A percentile compares a stretch with the other conserved stretches of the same genome.
Conservation (phyloP, 2,113 vertebrate species). For the Neotoma lepida region DNA sequence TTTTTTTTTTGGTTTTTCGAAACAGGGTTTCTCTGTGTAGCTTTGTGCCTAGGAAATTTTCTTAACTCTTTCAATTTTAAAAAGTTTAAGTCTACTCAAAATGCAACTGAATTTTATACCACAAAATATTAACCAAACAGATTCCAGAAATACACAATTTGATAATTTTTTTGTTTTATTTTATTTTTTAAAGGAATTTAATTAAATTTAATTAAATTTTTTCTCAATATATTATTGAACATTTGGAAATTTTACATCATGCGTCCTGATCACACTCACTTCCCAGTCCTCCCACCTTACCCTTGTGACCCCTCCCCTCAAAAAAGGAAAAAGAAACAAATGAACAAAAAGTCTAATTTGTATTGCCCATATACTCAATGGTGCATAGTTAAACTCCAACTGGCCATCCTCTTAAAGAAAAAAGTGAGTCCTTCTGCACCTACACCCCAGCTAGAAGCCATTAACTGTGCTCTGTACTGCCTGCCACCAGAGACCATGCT, state of each 20-base stretch:
- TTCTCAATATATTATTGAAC: background rate
- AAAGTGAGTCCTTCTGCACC: background rate
- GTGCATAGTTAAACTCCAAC: background rate
- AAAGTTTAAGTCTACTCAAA: constrained; percentile 25
- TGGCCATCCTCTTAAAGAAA: background rate
- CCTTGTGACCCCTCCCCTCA: background rate
- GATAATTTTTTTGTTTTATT: background rate
- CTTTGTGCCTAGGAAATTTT: no score
- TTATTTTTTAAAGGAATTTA: background rate
- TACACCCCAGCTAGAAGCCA: background rate
- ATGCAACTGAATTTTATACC: constrained; percentile 21
- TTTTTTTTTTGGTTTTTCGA: no score
- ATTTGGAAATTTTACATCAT: background rate
- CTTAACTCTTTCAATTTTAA: background rate
- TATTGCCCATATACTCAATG: background rate
- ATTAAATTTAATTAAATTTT: background rate
- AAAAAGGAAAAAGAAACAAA: background rate
- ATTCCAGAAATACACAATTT: background rate
- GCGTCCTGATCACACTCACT: background rate
- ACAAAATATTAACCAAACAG: background rate
- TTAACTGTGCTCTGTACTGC: background rate
- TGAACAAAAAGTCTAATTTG: background rate
- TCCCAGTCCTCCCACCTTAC: background rate
- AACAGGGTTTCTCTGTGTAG: no score
- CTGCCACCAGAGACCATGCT: background rate